Evolutionary conservation across 2,888 invertebrate species (phyloP).

Genomic region (Chromoteleia sp.): DNA sequence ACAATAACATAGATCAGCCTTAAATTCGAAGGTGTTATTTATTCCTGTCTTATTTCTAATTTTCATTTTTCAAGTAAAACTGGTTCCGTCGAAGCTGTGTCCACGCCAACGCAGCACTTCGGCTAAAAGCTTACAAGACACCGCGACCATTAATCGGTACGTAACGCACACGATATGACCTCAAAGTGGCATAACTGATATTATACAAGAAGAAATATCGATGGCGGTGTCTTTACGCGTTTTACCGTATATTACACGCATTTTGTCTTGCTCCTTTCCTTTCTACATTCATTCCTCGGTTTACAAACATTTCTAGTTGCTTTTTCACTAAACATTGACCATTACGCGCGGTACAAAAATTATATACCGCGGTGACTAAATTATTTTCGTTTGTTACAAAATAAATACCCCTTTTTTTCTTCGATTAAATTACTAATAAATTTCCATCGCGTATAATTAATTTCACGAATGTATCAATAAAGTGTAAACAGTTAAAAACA

Average conservation of each 20-base stretch:
- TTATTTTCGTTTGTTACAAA: neutral
- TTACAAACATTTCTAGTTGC: neutral
- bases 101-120: slow-evolving; percentile 64
- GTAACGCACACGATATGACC: slow-evolving; percentile 59
- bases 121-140: slow-evolving; percentile 67
- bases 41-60: slow-evolving; percentile 42
- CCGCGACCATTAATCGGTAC: slow-evolving; percentile 62
- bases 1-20: slow-evolving; percentile 35
- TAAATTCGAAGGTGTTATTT: slow-evolving; percentile 50
- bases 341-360: too few species aligned
- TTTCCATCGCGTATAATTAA: slow-evolving; percentile 23
- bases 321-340: too few species aligned
- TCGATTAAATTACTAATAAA: neutral
- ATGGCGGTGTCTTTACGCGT: slow-evolving; percentile 60
- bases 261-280: slow-evolving; percentile 37
- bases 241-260: slow-evolving; percentile 44
- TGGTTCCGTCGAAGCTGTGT: slow-evolving; percentile 61
- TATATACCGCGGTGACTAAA: too few species aligned
- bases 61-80: slow-evolving; percentile 61
- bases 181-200: slow-evolving; percentile 68
- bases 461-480: slow-evolving; percentile 29
- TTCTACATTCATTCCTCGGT: slow-evolving; percentile 13
- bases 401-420: neutral
- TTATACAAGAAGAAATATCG: slow-evolving; percentile 58
- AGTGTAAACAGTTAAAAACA: slow-evolving; percentile 50